Conservation (phyloP, 2,113 vertebrate genomes). For the Cromileptes altivelis region DNA sequence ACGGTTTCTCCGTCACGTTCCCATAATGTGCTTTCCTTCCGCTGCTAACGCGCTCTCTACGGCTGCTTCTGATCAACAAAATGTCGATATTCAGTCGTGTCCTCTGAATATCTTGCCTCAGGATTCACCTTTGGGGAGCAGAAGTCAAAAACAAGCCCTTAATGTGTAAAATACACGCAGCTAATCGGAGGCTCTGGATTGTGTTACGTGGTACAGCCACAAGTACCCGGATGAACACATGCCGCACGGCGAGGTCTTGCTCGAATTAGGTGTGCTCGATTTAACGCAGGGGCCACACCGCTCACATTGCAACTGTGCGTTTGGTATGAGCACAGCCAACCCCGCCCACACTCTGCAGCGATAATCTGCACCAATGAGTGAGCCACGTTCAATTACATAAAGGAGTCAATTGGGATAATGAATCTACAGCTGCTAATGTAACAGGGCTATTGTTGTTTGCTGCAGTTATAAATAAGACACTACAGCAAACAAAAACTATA, state of each 20-base stretch:
- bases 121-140: rapidly evolving
- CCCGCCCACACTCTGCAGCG: slow-evolving; percentile 10
- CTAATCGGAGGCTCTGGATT: not conserved
- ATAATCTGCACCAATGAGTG: not conserved
- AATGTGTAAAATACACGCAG: not conserved
- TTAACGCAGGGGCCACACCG: not conserved
- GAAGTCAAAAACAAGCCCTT: rapidly evolving
- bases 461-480: not conserved
- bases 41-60: not conserved
- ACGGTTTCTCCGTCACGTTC: slow-evolving; percentile 78
- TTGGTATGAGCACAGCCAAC: not conserved
- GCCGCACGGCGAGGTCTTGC: slow-evolving; percentile 29
- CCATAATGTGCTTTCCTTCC: slow-evolving; percentile 60
- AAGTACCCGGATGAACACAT: slow-evolving; percentile 83
- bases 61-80: rapidly evolving
- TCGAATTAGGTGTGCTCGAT: slow-evolving; percentile 27
- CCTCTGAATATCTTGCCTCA: rapidly evolving
- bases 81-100: not conserved
- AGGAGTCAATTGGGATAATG: not conserved
- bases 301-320: not conserved
- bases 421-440: not conserved
- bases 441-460: not conserved
- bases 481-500: not conserved
- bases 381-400: slow-evolving; percentile 55
- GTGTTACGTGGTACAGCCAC: not conserved